phyloP scores from a whole-genome alignment of 2,888 invertebrate species.

The Mechanitis messenoides region DNA sequence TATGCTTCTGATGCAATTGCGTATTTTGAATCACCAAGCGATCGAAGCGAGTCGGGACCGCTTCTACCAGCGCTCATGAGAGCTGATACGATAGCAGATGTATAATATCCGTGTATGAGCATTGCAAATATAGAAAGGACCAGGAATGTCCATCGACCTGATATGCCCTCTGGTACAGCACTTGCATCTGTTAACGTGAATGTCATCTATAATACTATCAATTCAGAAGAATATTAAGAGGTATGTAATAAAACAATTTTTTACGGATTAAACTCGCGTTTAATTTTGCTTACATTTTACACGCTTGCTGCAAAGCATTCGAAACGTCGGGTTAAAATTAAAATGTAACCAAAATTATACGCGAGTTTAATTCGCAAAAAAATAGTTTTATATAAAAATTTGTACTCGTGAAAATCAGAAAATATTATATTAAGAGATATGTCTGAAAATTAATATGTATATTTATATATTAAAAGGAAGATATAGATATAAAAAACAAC shows the following conservation, averaged over 20 bases:
- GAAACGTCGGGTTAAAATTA: too few relatives aligned
- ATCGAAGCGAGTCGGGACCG: constrained; percentile 47
- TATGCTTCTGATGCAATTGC: constrained; percentile 57
- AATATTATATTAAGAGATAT: too few relatives aligned
- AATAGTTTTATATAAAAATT: too few relatives aligned
- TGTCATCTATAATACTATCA: not conserved
- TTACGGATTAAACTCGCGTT: too few relatives aligned
- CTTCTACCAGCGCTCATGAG: constrained; percentile 57
- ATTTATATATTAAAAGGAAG: not conserved
- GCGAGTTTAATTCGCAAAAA: too few relatives aligned
- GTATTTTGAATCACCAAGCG: constrained; percentile 58
- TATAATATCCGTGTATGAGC: constrained; percentile 65
- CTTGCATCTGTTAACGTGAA: constrained; percentile 48
- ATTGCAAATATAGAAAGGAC: constrained; percentile 58
- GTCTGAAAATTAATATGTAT: too few relatives aligned
- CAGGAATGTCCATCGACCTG: constrained; percentile 57
- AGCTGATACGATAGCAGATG: constrained; percentile 62
- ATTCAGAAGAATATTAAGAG: too few relatives aligned
- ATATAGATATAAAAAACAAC: not conserved
- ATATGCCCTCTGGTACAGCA: constrained; percentile 52
- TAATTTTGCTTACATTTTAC: not conserved
- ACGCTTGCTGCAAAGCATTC: too few relatives aligned
- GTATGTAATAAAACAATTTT: too few relatives aligned
- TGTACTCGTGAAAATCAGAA: too few relatives aligned
- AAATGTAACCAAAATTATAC: too few relatives aligned